Base-by-base conservation (phyloP, 2,113 vertebrate genomes). In the Nanorana parkeri region DNA sequence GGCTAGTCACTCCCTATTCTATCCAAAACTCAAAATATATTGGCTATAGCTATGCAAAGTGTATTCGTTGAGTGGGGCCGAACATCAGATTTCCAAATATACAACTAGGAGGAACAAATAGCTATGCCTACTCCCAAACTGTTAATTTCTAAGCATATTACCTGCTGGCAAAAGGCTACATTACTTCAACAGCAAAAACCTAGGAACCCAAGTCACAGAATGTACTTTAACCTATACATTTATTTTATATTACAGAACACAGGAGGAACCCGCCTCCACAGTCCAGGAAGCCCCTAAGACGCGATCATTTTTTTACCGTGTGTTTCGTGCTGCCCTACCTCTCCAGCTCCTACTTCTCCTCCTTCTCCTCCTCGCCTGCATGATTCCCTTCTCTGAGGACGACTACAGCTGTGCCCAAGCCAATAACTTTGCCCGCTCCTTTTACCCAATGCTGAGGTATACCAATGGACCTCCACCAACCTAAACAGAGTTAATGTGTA, bases 351-450 rank as follows among this genome's bases (percentile, higher is more conserved):
- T 97, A 0, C 88, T 97, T 3, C 87, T 98, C 0, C 74, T 97
- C 58, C 92, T 99, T 17, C 83, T 99, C 84, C 86, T 97, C 0
- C 89, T 97, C 86, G 90, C 93, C 64, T 96, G 92, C 85, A 87
- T 97, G 85, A 89, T 98, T 58, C 97, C 96, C 0, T 82, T 89
- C 77, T 93, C 94, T 0, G 94, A 96, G 68, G 92, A 95, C 1
- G 94, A 96, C 72, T 92, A 95, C 87, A 93, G 95, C 91, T 99
- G 98, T 83, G 90, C 93, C 0, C 91, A 91, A 32, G 87, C 93
- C 86, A 99, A 99, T 91, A 98, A 97, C 91, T 98, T 99, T 0
- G 96, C 96, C 77, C 90, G 94, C 5, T 99, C 98, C 20, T 96
- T 99, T 79, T 92, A 97, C 85, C 97, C 95, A 60, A 99, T 97